phyloP scores from a whole-genome alignment of 2,888 invertebrate species.

The Drosophila longiperda region DNA sequence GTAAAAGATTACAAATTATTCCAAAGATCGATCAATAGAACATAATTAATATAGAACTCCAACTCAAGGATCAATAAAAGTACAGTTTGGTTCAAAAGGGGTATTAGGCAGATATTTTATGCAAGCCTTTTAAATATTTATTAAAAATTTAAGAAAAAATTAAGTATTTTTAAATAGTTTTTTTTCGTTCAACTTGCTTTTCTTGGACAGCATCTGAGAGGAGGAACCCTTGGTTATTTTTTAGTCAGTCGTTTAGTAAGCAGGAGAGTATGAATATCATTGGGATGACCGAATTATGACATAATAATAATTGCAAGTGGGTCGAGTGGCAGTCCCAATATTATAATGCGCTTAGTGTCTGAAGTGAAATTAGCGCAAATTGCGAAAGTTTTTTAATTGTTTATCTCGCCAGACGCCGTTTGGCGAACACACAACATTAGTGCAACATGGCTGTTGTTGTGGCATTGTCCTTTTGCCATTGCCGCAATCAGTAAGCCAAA shows the following conservation, averaged over 20 bases:
- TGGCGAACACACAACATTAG: conserved; percentile 66
- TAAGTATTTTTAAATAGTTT: too few relatives aligned
- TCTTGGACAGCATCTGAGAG: too few relatives aligned
- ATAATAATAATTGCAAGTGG: conserved; percentile 50
- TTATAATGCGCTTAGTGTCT: conserved; percentile 37
- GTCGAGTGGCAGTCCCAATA: conserved; percentile 10
- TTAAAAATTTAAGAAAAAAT: too few relatives aligned
- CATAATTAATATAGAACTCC: too few relatives aligned
- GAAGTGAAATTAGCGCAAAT: conserved; percentile 77
- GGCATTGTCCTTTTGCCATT: conserved; percentile 75
- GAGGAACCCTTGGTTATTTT: not conserved
- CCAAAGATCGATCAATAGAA: too few relatives aligned
- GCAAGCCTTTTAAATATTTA: too few relatives aligned
- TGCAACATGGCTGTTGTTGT: conserved; percentile 64
- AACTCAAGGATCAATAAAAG: too few relatives aligned
- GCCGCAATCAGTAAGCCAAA: conserved; percentile 75
- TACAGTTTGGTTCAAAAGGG: too few relatives aligned
- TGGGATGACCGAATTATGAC: conserved; percentile 38
- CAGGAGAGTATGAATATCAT: conserved; percentile 10
- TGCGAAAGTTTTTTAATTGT: conserved; percentile 81
- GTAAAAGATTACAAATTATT: not conserved
- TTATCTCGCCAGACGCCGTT: conserved; percentile 64
- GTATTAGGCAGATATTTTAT: not conserved
- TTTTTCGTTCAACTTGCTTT: too few relatives aligned
- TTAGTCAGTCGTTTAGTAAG: conserved; percentile 8